Evolutionary conservation across 2,888 invertebrate species (phyloP).

Genomic region (Xiphydria camelus): DNA sequence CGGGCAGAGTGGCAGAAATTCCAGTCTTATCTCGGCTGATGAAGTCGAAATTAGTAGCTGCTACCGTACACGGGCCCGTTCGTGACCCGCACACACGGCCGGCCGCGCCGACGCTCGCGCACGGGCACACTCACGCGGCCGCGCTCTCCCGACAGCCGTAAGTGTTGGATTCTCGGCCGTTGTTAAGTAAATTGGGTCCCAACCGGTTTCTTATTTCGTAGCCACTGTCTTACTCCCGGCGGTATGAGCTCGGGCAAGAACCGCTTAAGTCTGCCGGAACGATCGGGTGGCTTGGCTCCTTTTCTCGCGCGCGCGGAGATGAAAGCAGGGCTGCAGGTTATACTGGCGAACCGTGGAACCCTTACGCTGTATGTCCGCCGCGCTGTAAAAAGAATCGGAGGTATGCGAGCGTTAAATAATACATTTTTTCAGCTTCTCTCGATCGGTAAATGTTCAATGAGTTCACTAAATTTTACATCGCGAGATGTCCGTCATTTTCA

Average conservation of each 20-base stretch:
- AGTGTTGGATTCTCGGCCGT: slow-evolving; percentile 57
- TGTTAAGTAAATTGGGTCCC: slow-evolving; percentile 58
- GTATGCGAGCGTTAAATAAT: no score
- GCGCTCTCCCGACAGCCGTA: slow-evolving; percentile 48
- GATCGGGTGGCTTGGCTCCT: background rate
- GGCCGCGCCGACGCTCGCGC: background rate
- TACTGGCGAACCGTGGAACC: no score
- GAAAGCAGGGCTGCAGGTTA: no score
- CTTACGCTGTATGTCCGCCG: no score
- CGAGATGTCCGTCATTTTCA: no score
- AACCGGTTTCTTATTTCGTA: slow-evolving; percentile 58
- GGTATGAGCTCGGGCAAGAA: slow-evolving; percentile 26
- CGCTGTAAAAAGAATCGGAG: no score
- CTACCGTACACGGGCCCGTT: slow-evolving; percentile 52
- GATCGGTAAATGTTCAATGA: no score
- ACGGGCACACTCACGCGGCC: slow-evolving; percentile 13
- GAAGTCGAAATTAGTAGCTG: slow-evolving; percentile 58
- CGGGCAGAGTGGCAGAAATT: slow-evolving; percentile 45
- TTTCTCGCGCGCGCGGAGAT: no score
- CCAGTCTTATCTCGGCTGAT: slow-evolving; percentile 55
- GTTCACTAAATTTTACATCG: no score
- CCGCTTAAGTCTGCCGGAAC: slow-evolving; percentile 16
- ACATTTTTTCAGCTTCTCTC: no score
- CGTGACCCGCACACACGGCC: slow-evolving; percentile 32
- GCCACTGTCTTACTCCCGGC: slow-evolving; percentile 54